Evolutionary conservation across 2,888 invertebrate species (phyloP).

Genomic region (Alsophila aescularia): DNA sequence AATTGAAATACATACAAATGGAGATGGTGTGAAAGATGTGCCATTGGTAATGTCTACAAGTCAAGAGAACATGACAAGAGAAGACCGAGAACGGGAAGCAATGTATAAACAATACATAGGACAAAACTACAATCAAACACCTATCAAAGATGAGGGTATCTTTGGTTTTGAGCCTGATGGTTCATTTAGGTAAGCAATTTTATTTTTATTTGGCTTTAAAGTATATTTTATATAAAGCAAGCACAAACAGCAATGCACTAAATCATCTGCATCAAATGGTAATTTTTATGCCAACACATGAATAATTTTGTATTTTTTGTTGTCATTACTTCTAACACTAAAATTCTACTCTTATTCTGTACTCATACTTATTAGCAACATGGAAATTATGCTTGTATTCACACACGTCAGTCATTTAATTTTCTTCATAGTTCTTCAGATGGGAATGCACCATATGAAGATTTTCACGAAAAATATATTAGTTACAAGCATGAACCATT

Average conservation of each 20-base stretch:
- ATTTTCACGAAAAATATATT: constrained; percentile 92
- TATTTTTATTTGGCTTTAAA: neutral
- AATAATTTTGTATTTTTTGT: too few relatives aligned
- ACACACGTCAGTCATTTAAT: constrained; percentile 67
- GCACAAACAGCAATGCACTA: constrained; percentile 14
- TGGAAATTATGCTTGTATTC: constrained; percentile 53
- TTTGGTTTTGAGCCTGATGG: constrained; percentile 82
- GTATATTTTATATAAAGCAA: neutral
- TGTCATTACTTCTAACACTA: too few relatives aligned
- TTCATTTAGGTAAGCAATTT: constrained; percentile 71
- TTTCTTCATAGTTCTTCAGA: constrained; percentile 84
- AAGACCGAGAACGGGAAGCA: constrained; percentile 76
- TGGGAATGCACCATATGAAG: constrained; percentile 86
- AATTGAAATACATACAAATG: constrained; percentile 68
- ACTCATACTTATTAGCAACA: constrained; percentile 5
- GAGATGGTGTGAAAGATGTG: constrained; percentile 76
- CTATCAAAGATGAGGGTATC: constrained; percentile 85
- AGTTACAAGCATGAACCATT: constrained; percentile 89
- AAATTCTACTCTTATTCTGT: constrained; percentile 7
- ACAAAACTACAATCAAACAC: constrained; percentile 83
- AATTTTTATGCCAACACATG: constrained; percentile 5
- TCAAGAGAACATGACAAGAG: constrained; percentile 85
- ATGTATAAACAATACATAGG: constrained; percentile 71
- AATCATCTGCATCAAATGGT: constrained; percentile 11
- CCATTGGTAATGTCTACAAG: constrained; percentile 84